phyloP scores from a whole-genome alignment of 2,888 invertebrate species.

The Drosophila merina region DNA sequence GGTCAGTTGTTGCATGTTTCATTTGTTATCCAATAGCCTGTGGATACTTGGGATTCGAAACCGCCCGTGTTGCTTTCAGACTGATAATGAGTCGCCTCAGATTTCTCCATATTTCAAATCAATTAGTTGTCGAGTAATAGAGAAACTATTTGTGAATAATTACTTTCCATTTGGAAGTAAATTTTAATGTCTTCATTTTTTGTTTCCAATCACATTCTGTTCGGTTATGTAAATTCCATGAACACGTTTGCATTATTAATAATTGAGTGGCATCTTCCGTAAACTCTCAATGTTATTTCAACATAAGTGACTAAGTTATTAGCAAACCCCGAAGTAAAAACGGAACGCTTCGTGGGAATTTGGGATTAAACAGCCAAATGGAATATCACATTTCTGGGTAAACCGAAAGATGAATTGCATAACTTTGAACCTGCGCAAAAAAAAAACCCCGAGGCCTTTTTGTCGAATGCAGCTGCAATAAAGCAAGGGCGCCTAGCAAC shows the following conservation, averaged over 20 bases:
- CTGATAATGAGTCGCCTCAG: background rate
- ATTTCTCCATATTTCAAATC: background rate
- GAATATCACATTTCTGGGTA: background rate
- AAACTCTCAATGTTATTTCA: background rate
- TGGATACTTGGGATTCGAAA: background rate
- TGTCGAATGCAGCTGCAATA: conserved; percentile 30
- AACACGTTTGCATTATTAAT: background rate
- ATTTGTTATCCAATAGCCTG: background rate
- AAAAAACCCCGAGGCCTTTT: background rate
- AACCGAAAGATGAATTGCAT: conserved; percentile 4
- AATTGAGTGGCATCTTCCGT: background rate
- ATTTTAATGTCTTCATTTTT: too few relatives aligned
- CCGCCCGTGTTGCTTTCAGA: background rate
- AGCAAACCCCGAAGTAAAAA: background rate
- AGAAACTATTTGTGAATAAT: background rate
- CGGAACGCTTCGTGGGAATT: background rate
- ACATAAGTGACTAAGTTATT: background rate
- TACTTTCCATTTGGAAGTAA: background rate
- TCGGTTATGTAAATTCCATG: background rate
- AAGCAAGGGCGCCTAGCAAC: conserved; percentile 22
- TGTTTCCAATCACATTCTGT: too few relatives aligned
- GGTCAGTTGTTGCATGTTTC: conserved; percentile 10
- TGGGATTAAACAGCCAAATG: background rate
- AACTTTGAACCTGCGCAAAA: conserved; percentile 18
- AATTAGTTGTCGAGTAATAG: background rate